Conservation (phyloP, 2,888 invertebrate species). For the Protodeltote pygarga region DNA sequence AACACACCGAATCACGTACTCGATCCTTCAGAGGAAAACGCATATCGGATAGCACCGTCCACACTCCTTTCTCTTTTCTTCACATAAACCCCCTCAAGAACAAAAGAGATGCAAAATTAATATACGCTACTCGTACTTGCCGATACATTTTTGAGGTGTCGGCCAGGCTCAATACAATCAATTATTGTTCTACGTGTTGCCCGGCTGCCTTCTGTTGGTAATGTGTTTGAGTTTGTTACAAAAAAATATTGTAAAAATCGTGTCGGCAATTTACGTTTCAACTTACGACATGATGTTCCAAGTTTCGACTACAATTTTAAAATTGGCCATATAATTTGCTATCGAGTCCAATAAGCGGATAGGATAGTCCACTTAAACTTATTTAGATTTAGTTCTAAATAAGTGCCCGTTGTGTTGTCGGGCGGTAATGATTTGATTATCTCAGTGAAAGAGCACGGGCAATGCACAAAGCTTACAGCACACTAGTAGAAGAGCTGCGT, state of each 20-base stretch:
- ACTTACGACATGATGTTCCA: conserved; percentile 49
- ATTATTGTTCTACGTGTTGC: conserved; percentile 82
- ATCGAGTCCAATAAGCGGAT: conserved; percentile 44
- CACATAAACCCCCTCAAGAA: conserved; percentile 27
- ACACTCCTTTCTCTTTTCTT: conserved; percentile 63
- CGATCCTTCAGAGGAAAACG: conserved; percentile 84
- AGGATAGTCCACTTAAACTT: conserved; percentile 46
- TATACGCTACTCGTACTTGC: conserved; percentile 64
- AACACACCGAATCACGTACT: conserved; percentile 85
- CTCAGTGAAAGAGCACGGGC: conserved; percentile 71
- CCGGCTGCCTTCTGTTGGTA: conserved; percentile 79
- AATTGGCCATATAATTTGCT: conserved; percentile 62
- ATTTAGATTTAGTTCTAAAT: conserved; percentile 65
- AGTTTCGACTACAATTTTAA: conserved; percentile 47
- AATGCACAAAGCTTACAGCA: conserved; percentile 64
- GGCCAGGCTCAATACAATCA: conserved; percentile 81
- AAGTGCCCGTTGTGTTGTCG: conserved; percentile 67
- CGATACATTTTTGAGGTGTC: conserved; percentile 81
- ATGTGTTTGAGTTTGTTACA: conserved; percentile 67
- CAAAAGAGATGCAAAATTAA: conserved; percentile 68
- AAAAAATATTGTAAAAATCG: conserved; percentile 69
- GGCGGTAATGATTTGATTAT: conserved; percentile 80
- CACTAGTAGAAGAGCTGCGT: conserved; percentile 32
- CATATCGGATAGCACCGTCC: conserved; percentile 81
- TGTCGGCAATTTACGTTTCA: conserved; percentile 67